A percentile compares a stretch with the other conserved stretches of the same genome.
Evolutionary conservation across 2,113 vertebrate genomes (phyloP).

Genomic region (Centropus bengalensis): DNA sequence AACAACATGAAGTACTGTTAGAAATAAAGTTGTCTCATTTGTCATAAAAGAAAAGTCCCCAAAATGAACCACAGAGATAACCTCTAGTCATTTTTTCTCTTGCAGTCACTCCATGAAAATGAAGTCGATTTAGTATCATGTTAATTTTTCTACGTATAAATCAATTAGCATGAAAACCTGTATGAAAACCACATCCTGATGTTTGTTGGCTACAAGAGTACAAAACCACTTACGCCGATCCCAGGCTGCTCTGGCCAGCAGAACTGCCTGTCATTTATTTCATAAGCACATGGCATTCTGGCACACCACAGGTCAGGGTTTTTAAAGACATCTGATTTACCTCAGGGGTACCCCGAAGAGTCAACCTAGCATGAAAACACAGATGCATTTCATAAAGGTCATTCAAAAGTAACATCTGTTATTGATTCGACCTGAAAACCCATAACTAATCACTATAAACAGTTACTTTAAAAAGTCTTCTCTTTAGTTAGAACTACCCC

Average conservation of each 20-base stretch:
- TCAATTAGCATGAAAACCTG: slow-evolving; percentile 15
- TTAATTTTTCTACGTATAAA: neutral
- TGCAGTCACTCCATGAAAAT: neutral
- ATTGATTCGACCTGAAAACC: slow-evolving; percentile 24
- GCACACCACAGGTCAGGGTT: neutral
- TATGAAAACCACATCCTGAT: slow-evolving; percentile 9
- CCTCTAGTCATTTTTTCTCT: neutral
- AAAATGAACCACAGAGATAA: neutral
- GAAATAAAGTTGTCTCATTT: neutral
- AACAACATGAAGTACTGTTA: neutral
- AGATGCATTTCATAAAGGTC: slow-evolving; percentile 13
- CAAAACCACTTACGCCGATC: neutral
- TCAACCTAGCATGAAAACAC: slow-evolving; percentile 43
- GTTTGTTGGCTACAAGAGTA: neutral
- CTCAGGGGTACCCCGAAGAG: slow-evolving; percentile 23
- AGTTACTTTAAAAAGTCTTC: slow-evolving; percentile 23
- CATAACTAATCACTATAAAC: slow-evolving; percentile 34
- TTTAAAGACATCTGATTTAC: slow-evolving; percentile 35
- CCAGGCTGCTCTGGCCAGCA: neutral
- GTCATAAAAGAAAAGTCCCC: neutral
- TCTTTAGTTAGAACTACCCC: neutral
- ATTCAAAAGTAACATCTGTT: slow-evolving; percentile 53
- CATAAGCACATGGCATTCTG: neutral
- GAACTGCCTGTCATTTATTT: neutral
- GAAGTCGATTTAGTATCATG: neutral